Evolutionary conservation across 2,113 vertebrate genomes (phyloP).

Genomic region (Xiphophorus couchianus): DNA sequence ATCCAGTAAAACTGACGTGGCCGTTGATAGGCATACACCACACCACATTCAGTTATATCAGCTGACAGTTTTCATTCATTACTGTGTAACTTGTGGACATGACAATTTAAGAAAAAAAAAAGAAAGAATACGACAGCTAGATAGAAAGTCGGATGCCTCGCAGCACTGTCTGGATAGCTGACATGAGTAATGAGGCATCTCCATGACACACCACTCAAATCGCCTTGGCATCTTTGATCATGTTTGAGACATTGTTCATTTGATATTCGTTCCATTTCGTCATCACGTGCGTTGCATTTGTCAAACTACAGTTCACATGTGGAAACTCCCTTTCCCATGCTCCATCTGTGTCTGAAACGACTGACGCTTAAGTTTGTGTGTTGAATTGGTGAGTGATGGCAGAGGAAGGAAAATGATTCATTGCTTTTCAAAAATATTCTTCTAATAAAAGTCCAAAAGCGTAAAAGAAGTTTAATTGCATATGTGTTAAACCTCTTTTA

Average conservation of each 20-base stretch:
- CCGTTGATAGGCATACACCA: conserved; percentile 50
- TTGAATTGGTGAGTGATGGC: conserved; percentile 36
- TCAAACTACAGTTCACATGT: too few species aligned
- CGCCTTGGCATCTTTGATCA: conserved; percentile 70
- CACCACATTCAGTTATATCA: conserved; percentile 58
- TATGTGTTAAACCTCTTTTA: too few species aligned
- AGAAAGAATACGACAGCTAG: conserved; percentile 19
- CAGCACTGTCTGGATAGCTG: conserved; percentile 62
- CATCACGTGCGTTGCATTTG: too few species aligned
- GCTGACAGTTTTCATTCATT: conserved; percentile 54
- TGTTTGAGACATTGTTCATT: conserved; percentile 66
- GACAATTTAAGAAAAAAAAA: conserved; percentile 22
- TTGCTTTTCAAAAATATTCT: too few species aligned
- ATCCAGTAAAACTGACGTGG: neutral
- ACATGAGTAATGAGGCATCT: conserved; percentile 68
- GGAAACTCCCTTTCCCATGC: conserved; percentile 37
- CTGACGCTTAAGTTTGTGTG: conserved; percentile 70
- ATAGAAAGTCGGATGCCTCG: conserved; percentile 54
- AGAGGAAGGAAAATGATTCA: too few species aligned
- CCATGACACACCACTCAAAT: conserved; percentile 63
- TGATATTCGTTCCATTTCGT: conserved; percentile 35
- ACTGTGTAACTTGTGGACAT: conserved; percentile 58
- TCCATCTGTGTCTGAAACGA: conserved; percentile 62
- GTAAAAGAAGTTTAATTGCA: too few species aligned
- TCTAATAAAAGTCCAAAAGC: too few species aligned